phyloP scores from a whole-genome alignment of 2,797 vertebrate genomes.

The Carduelis carduelis region DNA sequence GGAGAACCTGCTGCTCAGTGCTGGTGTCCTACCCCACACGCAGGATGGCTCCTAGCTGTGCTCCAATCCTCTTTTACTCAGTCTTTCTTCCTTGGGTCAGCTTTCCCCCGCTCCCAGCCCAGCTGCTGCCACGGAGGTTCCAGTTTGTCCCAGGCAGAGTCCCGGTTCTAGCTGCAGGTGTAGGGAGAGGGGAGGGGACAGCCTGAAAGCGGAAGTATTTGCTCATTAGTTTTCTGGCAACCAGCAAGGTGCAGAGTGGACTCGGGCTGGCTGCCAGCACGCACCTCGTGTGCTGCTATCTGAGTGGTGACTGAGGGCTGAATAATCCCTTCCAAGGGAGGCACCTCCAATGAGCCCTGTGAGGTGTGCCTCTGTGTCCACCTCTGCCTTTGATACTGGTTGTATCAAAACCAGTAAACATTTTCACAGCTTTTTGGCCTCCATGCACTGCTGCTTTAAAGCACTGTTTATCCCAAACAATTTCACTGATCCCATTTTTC shows the following conservation, averaged over 20 bases:
- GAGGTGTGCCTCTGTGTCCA: background rate
- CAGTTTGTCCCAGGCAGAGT: background rate
- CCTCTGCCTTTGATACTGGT: background rate
- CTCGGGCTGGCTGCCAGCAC: background rate
- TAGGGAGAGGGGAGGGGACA: conserved; percentile 11
- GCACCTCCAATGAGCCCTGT: rapidly evolving
- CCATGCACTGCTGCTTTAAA: background rate
- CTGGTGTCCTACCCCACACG: rapidly evolving
- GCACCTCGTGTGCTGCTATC: background rate
- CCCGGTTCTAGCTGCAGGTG: background rate
- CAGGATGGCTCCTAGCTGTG: background rate
- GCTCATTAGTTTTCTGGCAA: background rate
- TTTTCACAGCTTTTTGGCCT: background rate
- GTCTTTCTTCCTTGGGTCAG: rapidly evolving
- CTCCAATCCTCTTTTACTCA: background rate
- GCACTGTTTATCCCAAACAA: background rate
- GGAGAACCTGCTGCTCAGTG: background rate
- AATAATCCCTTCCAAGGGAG: background rate
- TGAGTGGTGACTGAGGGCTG: background rate
- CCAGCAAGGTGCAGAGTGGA: background rate
- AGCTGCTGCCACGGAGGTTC: background rate
- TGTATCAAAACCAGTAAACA: background rate
- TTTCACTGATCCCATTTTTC: background rate
- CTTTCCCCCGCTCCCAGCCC: background rate
- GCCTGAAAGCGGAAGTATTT: conserved; percentile 21